Conservation (phyloP, 2,113 vertebrate species). For the Festucalex cinctus region DNA sequence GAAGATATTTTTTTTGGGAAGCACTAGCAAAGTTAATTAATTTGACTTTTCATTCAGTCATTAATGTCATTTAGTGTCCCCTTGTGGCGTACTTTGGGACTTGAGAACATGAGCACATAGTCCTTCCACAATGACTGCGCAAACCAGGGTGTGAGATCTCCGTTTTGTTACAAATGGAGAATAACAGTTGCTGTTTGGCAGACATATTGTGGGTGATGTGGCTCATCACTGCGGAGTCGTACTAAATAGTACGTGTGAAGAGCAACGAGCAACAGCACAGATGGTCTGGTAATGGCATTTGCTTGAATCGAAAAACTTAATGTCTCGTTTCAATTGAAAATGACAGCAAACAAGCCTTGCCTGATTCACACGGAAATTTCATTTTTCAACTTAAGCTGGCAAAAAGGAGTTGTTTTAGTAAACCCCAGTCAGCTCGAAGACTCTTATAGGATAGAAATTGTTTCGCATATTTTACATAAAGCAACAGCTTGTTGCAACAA, state of each 20-base stretch:
- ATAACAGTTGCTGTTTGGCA: conserved; percentile 19
- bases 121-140: background rate
- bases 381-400: too few relatives aligned
- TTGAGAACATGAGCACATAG: background rate
- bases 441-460: background rate
- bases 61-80: background rate
- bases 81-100: background rate
- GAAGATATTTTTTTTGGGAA: background rate
- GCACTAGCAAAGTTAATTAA: background rate
- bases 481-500: background rate
- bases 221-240: conserved; percentile 10
- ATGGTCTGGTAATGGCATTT: conserved; percentile 23
- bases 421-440: too few relatives aligned
- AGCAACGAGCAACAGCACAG: conserved; percentile 15
- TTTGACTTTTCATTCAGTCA: background rate
- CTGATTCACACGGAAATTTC: too few relatives aligned
- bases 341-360: background rate
- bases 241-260: conserved; percentile 27
- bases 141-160: background rate
- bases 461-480: background rate
- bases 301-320: conserved; percentile 3
- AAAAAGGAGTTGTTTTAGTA: too few relatives aligned
- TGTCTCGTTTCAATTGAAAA: conserved; percentile 8
- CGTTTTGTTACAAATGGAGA: conserved; percentile 7
- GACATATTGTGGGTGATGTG: conserved; percentile 22